These are phyloP conservation scores for Etheostoma perlongum DNA, from an alignment of 2,797 vertebrate genomes.

Conservation along the genomic window DNA sequence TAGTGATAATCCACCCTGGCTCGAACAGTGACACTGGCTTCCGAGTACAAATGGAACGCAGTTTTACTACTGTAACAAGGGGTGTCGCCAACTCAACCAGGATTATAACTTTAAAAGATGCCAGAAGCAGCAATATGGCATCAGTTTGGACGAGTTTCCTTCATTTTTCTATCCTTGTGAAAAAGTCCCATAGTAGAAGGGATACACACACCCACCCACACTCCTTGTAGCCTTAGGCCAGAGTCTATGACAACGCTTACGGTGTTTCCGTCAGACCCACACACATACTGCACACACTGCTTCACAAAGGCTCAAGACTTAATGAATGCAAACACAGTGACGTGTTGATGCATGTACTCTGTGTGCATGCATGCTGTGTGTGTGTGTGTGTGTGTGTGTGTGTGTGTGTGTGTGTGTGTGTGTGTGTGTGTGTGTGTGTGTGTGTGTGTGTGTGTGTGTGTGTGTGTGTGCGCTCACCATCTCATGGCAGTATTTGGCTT, in stretches of 20 bases:
- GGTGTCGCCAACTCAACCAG: too few relatives aligned
- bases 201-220: neutral
- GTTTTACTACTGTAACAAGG: too few relatives aligned
- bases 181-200: neutral
- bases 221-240: neutral
- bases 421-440: too few relatives aligned
- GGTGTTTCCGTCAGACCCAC: neutral
- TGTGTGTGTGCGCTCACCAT: conserved; percentile 85
- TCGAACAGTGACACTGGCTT: too few relatives aligned
- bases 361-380: conserved; percentile 2
- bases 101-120: neutral
- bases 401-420: too few relatives aligned
- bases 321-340: neutral
- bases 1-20: too few relatives aligned
- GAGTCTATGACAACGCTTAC: conserved; percentile 1
- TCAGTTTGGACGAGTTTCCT: neutral
- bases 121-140: neutral
- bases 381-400: neutral
- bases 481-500: conserved; percentile 93
- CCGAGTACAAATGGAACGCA: too few relatives aligned
- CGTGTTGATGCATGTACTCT: conserved; percentile 25
- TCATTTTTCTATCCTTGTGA: neutral
- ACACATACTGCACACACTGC: neutral
- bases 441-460: too few relatives aligned
- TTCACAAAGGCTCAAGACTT: conserved; percentile 6